phyloP scores from a whole-genome alignment of 2,113 vertebrate species.

The Coracopsis vasa region DNA sequence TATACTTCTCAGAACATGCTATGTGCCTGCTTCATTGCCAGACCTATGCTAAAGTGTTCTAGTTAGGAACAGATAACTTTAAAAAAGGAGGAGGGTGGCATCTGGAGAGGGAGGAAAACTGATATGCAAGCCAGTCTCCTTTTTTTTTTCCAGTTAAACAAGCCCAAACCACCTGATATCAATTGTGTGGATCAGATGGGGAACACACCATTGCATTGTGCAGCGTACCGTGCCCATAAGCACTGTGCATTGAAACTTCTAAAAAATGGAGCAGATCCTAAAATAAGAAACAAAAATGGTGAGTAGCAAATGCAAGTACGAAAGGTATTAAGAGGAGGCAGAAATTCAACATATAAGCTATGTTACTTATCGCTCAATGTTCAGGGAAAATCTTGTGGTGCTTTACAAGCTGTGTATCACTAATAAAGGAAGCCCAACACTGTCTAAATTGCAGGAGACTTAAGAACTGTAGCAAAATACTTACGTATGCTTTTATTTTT shows the following conservation, averaged over 20 bases:
- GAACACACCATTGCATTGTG: conserved; percentile 91
- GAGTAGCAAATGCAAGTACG: background rate
- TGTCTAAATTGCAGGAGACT: background rate
- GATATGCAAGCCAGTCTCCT: background rate
- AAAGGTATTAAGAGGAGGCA: background rate
- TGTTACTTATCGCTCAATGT: background rate
- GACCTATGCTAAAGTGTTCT: background rate
- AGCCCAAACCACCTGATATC: conserved; percentile 79
- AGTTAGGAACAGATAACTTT: background rate
- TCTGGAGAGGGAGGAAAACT: too few relatives aligned
- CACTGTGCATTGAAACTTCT: conserved; percentile 87
- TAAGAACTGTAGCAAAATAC: background rate
- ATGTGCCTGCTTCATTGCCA: background rate
- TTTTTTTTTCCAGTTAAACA: conserved; percentile 76
- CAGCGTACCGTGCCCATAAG: conserved; percentile 89
- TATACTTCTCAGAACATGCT: background rate
- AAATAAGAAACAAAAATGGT: conserved; percentile 86
- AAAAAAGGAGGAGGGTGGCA: too few relatives aligned
- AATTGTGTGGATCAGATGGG: conserved; percentile 88
- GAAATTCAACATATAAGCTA: background rate
- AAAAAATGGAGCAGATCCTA: conserved; percentile 81
- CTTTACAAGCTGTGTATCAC: background rate
- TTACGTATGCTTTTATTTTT: background rate
- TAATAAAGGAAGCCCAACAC: background rate
- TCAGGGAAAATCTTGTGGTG: background rate